These are phyloP conservation scores for Trichonephila clavipes DNA, from an alignment of 1,140 invertebrate genomes.

Conservation along the genomic window DNA sequence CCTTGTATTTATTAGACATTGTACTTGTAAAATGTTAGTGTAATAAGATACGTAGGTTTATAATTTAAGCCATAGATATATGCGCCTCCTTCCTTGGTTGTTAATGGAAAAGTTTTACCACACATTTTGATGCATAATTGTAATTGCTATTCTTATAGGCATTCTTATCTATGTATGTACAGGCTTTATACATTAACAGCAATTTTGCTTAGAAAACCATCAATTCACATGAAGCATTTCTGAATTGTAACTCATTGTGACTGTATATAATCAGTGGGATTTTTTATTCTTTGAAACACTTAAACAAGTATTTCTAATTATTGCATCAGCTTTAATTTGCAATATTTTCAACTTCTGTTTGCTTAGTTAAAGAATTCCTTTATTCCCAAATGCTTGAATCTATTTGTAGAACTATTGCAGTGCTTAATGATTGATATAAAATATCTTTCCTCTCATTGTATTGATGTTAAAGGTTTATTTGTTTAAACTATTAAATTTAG, in stretches of 20 bases:
- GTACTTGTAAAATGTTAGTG: background rate
- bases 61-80: background rate
- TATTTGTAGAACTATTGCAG: no score
- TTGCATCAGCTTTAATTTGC: background rate
- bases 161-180: constrained; percentile 1
- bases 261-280: background rate
- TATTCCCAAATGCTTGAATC: background rate
- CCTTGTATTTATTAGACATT: background rate
- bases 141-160: background rate
- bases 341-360: background rate
- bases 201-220: background rate
- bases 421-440: background rate
- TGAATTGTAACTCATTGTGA: background rate
- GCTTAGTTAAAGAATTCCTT: background rate
- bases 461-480: background rate
- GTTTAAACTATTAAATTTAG: background rate
- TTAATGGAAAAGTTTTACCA: background rate
- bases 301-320: background rate
- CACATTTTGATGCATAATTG: background rate
- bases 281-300: background rate
- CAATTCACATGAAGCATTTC: background rate
- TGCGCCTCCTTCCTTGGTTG: background rate
- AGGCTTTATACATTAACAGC: constrained; percentile 4
- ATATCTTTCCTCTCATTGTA: background rate
- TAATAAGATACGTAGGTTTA: background rate